Base-by-base conservation (phyloP, 2,113 vertebrate genomes). In the Triplophysa tibetana region DNA sequence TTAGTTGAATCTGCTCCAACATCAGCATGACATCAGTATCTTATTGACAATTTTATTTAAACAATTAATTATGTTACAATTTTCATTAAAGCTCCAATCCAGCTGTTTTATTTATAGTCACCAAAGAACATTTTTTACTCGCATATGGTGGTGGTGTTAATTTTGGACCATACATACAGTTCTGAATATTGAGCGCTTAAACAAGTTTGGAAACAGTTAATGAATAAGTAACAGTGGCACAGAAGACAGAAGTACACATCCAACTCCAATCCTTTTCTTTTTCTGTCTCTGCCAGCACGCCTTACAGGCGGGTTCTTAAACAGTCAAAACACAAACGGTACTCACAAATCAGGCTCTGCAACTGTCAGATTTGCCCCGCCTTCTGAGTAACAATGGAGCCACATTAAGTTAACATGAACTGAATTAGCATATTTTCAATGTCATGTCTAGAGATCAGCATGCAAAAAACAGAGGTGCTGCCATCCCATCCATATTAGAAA, bases 361-460 rank as follows among this genome's bases (percentile, higher is more conserved):
- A n/a, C 77, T 82, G 75, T 70, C 78, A 74, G 23, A 70, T 50
- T 10, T 50, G 58, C 9, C 43, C 17, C 23, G 58, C 43, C 21
- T 58, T 17, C 29, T 5, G 58, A 14, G 48, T 56, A 69, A 83
- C 61, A 54, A 72, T 52, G 76, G 48, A 67, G 75, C 19, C 21
- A 78, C 77, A 3, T 52, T 81, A 9, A 61, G 70, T 54, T 74
- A 70, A 75, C 26, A 76, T 45, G 66, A 84, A 26, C 65, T 52
- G 60, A 72, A 82, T 82, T 79, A 76, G 72, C 75, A 85, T 80
- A 67, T 72, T 61, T 23, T 52, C 8, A 19, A 64, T 80, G 43
- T 81, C 52, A 73, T 63, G 56, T 75, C 78, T 1, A 21, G 21
- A 21, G 19, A 75, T 70, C 38, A 54, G 33, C 17, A 80, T 70